Evolutionary conservation across 2,888 invertebrate species (phyloP).

Genomic region (Pterobdella sp.): DNA sequence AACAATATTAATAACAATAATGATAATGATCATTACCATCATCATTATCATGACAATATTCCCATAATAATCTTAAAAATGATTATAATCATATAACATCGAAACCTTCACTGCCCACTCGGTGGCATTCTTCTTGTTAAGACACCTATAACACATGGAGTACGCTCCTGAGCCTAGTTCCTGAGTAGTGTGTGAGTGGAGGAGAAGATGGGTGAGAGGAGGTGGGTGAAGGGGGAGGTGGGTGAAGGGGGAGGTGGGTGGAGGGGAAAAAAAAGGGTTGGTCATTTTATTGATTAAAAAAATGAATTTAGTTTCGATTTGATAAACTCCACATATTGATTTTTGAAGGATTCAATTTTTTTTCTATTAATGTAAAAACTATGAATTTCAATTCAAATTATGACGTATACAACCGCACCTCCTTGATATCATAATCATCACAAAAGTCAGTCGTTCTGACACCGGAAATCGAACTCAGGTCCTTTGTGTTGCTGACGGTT

Average conservation of each 20-base stretch:
- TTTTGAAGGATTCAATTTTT: no score
- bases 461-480: conserved; percentile 49
- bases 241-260: not conserved
- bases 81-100: not conserved
- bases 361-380: no score
- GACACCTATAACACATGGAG: conserved; percentile 81
- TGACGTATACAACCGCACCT: conserved; percentile 55
- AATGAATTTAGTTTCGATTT: no score
- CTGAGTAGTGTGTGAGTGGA: conserved; percentile 43
- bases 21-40: not conserved
- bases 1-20: no score
- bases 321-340: no score
- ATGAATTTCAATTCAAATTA: not conserved
- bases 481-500: conserved; percentile 28
- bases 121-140: conserved; percentile 74
- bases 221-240: not conserved
- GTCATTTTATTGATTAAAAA: not conserved
- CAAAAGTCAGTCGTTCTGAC: conserved; percentile 63
- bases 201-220: not conserved
- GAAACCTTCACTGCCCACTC: conserved; percentile 89
- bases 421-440: conserved; percentile 85
- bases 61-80: not conserved
- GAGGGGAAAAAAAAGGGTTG: not conserved
- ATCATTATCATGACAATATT: not conserved
- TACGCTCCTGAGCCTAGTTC: conserved; percentile 86